Evolutionary conservation across 2,113 vertebrate species (phyloP), one percentile per base, ranked within the genome.

Genomic region (Perca flavescens): DNA sequence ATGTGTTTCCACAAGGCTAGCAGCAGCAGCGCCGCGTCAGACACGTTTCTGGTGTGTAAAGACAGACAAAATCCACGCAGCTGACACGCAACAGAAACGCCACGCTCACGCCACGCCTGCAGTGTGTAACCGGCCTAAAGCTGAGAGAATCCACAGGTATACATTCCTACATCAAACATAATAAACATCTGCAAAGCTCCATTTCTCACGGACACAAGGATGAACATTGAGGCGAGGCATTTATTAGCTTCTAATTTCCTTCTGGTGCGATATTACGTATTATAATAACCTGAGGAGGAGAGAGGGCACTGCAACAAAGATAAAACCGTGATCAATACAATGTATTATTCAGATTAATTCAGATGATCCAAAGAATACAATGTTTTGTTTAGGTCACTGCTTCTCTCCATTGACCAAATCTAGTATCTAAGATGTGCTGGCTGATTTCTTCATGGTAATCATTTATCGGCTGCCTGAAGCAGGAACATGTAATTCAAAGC

Each of bases 361-460:
- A 65, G n/a, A 63, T 50, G 62, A 36, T 50, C 65, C 14, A 57
- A 57, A 56, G 10, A 60, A 67, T 25, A 19, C 14, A 25, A 21
- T 9, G 25, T 83, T 31, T 57, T 40, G 57, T 71, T 72, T 69
- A 71, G 56, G 69, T 40, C 77, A 61, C 9, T 3, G 3, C 64
- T 61, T 69, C 58, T 40, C 7, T 57, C 49, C 47, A 50, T 25
- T 11, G 12, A 34, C 40, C 15, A 74, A 43, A 80, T 76, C 28
- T 22, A 71, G 53, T 65, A 60, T 60, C 81, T 53, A 57, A 6
- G 22, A 77, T 70, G 31, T 34, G 10, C 46, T 19, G 47, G 60
- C 58, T 60, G 71, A 81, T 73, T 82, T 75, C 21, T 82, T 72
- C 21, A 54, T 57, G 74, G 31, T 77, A 64, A 71, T 86, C 21